Base-by-base conservation (phyloP, 2,888 invertebrate species). In the Mesorhabditis spiculigera region DNA sequence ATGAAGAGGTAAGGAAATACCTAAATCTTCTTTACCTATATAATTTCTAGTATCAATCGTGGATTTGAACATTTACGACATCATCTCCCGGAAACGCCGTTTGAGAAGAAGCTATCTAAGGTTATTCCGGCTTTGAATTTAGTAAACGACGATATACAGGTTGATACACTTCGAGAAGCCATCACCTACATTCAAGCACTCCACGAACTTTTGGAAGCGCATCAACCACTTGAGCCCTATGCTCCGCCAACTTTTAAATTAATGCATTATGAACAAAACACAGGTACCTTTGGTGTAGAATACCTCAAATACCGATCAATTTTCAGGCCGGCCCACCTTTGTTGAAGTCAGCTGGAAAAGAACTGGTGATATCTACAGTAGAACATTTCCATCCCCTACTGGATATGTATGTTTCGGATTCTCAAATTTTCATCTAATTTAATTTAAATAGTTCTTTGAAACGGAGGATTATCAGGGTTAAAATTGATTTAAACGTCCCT, bases 1-100 rank as follows among this genome's bases (percentile, higher is more conserved):
- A 50, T 50, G 58, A 50, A n/a, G 58, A 50, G 58, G 58, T 50
- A 50, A 50, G n/a, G 58, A 50, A 50, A 50, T 50, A 50, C 58
- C 10, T 10, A 13, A 50, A 50, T n/a, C n/a, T 50, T 50, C 58
- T 28, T 28, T 50, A 50, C 58, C 10, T 10, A 13, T 13, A 50
- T n/a, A 13, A 13, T 50, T n/a, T 50, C n/a, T n/a, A 50, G 58
- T n/a, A 50, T 50, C n/a, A 50, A 50, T n/a, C 58, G n/a, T n/a
- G 58, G 58, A 1, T 50, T 50, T 50, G 58, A 50, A 50, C n/a
- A 10, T 50, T 50, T 50, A n/a, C 58, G 58, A 50, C n/a, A n/a
- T n/a, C 58, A 50, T 50, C 58, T 50, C 8, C 58, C 58, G 58
- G 58, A 50, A n/a, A 50, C 58, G n/a, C 58, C 58, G n/a, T 50